Conservation (phyloP, 2,797 vertebrate genomes). For the Orestias chungarensis region DNA sequence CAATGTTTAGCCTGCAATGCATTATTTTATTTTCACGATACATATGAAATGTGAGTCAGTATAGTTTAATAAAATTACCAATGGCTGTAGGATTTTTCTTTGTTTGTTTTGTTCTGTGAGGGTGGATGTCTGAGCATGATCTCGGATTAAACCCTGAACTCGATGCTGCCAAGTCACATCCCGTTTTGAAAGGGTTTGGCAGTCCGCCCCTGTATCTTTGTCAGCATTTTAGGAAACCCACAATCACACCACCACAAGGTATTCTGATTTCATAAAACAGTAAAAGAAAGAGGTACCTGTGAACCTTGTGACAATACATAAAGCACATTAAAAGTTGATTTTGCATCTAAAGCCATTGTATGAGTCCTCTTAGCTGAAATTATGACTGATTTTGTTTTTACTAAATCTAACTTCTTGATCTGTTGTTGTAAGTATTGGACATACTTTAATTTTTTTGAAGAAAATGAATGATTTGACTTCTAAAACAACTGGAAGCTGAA, state of each 20-base stretch:
- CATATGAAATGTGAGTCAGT: background rate
- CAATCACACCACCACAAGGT: background rate
- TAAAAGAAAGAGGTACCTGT: background rate
- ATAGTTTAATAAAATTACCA: background rate
- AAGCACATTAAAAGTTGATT: background rate
- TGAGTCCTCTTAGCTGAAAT: background rate
- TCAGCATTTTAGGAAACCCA: background rate
- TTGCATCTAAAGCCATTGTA: background rate
- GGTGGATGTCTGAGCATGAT: conserved; percentile 14
- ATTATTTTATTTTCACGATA: background rate
- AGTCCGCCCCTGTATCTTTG: conserved; percentile 2
- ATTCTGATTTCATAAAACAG: background rate
- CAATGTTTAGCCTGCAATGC: background rate
- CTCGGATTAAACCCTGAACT: conserved; percentile 44
- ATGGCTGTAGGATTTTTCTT: background rate
- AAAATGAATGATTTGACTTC: background rate
- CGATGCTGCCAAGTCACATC: conserved; percentile 21
- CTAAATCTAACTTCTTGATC: too few relatives aligned
- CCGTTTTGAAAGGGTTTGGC: conserved; percentile 30
- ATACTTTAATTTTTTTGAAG: too few relatives aligned
- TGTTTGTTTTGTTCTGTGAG: too few relatives aligned
- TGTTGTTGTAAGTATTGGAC: too few relatives aligned
- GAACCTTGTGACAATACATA: background rate
- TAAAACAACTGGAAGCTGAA: background rate
- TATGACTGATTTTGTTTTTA: background rate